phyloP scores from a whole-genome alignment of 2,113 vertebrate species.

The Oophaga pumilio region DNA sequence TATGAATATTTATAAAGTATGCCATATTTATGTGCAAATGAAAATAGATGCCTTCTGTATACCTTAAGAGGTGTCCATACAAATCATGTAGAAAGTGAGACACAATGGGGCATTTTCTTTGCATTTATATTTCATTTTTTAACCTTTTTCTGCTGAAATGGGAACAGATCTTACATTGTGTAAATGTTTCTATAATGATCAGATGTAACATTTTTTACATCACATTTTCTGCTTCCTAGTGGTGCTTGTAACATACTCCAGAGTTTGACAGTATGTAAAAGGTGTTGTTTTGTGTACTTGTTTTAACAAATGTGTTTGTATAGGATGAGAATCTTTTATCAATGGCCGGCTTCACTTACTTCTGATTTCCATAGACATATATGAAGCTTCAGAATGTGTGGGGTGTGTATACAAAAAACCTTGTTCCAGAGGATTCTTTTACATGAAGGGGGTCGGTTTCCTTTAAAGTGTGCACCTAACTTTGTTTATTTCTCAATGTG shows the following conservation, averaged over 20 bases:
- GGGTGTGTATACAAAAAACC: conserved; percentile 39
- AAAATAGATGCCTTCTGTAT: no score
- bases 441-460: conserved; percentile 42
- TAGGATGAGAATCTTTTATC: conserved; percentile 1
- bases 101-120: no score
- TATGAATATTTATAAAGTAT: no score
- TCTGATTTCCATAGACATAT: background rate
- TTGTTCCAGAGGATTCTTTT: conserved; percentile 50
- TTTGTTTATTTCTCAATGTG: conserved; percentile 54
- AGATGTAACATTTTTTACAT: background rate
- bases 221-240: background rate
- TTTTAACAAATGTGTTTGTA: conserved; percentile 48
- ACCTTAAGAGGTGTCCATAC: no score
- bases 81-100: no score
- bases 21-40: no score
- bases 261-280: background rate
- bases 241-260: background rate
- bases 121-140: no score
- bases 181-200: background rate
- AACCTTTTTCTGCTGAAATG: no score
- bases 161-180: no score
- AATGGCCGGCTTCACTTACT: background rate
- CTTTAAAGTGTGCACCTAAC: conserved; percentile 52
- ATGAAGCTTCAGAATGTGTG: conserved; percentile 14
- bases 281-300: conserved; percentile 32